phyloP scores from a whole-genome alignment of 2,888 invertebrate species.

The Drosophila nr. fundita region DNA sequence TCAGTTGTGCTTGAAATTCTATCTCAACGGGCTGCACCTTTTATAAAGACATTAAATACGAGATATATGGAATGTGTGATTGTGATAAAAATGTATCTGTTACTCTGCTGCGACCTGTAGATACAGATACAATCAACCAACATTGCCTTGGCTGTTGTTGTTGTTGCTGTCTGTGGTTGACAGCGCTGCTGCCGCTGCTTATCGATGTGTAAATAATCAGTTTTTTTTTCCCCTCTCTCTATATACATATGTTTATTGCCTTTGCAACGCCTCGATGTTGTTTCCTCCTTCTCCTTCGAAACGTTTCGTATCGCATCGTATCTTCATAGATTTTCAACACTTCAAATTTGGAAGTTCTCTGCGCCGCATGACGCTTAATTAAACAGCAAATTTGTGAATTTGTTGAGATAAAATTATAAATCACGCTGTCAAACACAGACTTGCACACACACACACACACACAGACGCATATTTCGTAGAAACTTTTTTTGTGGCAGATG shows the following conservation, averaged over 20 bases:
- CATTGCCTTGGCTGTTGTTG: constrained; percentile 19
- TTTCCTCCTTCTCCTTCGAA: neutral
- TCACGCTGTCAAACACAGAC: constrained; percentile 17
- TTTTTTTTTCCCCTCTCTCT: constrained; percentile 40
- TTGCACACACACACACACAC: constrained; percentile 5
- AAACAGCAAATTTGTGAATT: constrained; percentile 41
- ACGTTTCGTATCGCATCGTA: constrained; percentile 30
- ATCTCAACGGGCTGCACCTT: constrained; percentile 68
- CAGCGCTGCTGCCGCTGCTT: constrained; percentile 62
- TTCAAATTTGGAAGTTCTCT: constrained; percentile 33
- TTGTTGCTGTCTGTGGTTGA: constrained; percentile 67
- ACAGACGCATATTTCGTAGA: neutral
- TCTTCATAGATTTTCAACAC: constrained; percentile 61
- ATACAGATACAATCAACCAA: constrained; percentile 63
- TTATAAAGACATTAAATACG: constrained; percentile 81
- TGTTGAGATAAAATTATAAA: constrained; percentile 33
- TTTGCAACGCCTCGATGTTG: constrained; percentile 7
- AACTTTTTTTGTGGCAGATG: constrained; percentile 3
- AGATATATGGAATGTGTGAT: constrained; percentile 76
- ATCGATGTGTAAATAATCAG: constrained; percentile 79
- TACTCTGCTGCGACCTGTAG: constrained; percentile 59
- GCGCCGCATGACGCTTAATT: constrained; percentile 29
- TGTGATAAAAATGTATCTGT: constrained; percentile 74
- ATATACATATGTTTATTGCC: neutral
- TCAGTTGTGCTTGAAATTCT: constrained; percentile 56